Conservation (phyloP, 2,888 invertebrate genomes). For the Caenorhabditis zanzibari region DNA sequence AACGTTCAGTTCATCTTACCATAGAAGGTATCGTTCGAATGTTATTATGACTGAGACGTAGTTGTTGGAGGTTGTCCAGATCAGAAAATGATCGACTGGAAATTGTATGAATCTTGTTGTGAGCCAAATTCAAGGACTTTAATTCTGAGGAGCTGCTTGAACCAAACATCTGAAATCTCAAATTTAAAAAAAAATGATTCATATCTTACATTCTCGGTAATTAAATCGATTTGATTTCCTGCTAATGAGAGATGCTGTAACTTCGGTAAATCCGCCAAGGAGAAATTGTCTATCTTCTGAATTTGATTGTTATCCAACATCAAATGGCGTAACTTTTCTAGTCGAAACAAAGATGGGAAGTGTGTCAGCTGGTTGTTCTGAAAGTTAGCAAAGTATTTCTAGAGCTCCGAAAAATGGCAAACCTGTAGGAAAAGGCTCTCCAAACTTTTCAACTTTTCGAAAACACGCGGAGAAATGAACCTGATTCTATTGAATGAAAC, state of each 20-base stretch:
- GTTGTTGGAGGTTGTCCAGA: conserved; percentile 70
- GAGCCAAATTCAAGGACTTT: conserved; percentile 76
- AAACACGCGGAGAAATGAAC: conserved; percentile 89
- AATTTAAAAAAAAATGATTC: neutral
- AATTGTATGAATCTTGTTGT: conserved; percentile 76
- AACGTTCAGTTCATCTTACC: conserved; percentile 43
- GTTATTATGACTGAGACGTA: conserved; percentile 68
- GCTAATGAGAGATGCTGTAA: conserved; percentile 82
- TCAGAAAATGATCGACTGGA: conserved; percentile 68
- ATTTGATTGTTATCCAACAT: conserved; percentile 94
- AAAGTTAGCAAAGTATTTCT: conserved; percentile 30
- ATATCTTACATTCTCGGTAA: conserved; percentile 70
- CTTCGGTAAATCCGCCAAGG: conserved; percentile 86
- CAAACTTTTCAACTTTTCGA: conserved; percentile 89
- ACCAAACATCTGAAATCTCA: conserved; percentile 73
- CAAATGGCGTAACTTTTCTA: conserved; percentile 90
- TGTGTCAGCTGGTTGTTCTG: conserved; percentile 89
- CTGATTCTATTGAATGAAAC: conserved; percentile 91
- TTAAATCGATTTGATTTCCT: conserved; percentile 79
- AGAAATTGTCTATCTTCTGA: conserved; percentile 88
- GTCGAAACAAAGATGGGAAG: conserved; percentile 89
- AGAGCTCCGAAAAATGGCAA: neutral
- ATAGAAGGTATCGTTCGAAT: conserved; percentile 66
- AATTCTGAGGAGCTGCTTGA: conserved; percentile 71
- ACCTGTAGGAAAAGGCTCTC: conserved; percentile 88